These are phyloP conservation scores for Polypterus bichir DNA, from an alignment of 2,113 vertebrate species.

Conservation along the genomic window DNA sequence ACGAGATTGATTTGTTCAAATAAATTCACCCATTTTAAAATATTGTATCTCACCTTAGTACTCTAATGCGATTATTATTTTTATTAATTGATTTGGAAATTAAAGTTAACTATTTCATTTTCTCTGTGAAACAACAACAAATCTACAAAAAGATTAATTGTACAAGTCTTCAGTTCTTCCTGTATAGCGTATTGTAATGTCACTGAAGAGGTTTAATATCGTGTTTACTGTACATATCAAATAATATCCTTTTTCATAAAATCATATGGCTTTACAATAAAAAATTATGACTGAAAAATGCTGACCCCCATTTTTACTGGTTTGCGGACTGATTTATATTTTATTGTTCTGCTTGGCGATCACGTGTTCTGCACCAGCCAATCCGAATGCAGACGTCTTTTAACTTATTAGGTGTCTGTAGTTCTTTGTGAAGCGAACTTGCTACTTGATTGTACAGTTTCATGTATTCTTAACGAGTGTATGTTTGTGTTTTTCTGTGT, in stretches of 20 bases:
- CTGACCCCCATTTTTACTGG: conserved; percentile 77
- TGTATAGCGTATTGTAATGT: too few relatives aligned
- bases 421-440: conserved; percentile 83
- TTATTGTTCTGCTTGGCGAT: conserved; percentile 85
- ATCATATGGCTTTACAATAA: conserved; percentile 80
- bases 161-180: too few relatives aligned
- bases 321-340: conserved; percentile 94
- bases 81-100: too few relatives aligned
- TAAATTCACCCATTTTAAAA: too few relatives aligned
- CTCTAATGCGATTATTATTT: too few relatives aligned
- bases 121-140: too few relatives aligned
- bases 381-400: conserved; percentile 62
- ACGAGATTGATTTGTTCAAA: too few relatives aligned
- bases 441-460: conserved; percentile 91
- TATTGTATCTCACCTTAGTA: too few relatives aligned
- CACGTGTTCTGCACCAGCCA: conserved; percentile 73
- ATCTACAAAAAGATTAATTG: too few relatives aligned
- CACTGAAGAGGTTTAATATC: conserved; percentile 39
- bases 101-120: too few relatives aligned
- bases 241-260: conserved; percentile 75
- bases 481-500: conserved; percentile 29
- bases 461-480: conserved; percentile 67
- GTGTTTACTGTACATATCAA: conserved; percentile 67
- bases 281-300: conserved; percentile 87
- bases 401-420: conserved; percentile 90